Evolutionary conservation across 1,140 invertebrate genomes (phyloP).

Genomic region (Branchinecta lindahli): DNA sequence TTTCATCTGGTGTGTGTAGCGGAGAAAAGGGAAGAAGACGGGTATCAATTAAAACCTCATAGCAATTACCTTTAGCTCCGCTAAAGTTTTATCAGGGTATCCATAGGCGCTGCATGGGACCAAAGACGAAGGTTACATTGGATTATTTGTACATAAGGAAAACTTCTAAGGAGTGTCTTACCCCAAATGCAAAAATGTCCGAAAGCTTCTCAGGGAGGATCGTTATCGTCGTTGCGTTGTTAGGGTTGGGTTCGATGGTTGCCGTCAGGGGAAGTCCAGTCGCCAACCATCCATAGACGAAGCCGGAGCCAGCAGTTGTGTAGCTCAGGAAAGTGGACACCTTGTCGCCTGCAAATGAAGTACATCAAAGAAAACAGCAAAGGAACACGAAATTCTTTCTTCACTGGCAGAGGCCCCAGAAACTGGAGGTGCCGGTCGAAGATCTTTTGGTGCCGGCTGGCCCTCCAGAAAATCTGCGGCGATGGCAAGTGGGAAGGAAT

Average conservation of each 20-base stretch:
- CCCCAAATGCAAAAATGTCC: slow-evolving; percentile 61
- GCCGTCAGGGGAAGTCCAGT: slow-evolving; percentile 27
- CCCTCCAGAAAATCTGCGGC: too few species aligned
- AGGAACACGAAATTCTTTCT: not conserved
- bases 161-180: too few species aligned
- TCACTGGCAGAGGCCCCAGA: not conserved
- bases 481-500: too few species aligned
- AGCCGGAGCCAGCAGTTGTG: slow-evolving; percentile 55
- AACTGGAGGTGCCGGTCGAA: not conserved
- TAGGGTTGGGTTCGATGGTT: not conserved
- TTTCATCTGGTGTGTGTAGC: too few species aligned
- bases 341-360: slow-evolving; percentile 23
- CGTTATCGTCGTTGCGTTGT: not conserved
- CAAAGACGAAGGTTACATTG: too few species aligned
- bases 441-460: not conserved
- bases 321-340: slow-evolving; percentile 59
- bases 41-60: too few species aligned
- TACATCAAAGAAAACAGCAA: too few species aligned
- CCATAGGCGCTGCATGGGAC: too few species aligned
- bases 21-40: too few species aligned
- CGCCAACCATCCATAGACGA: slow-evolving; percentile 68
- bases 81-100: too few species aligned
- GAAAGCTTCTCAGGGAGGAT: slow-evolving; percentile 1
- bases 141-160: too few species aligned
- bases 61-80: too few species aligned